phyloP scores from a whole-genome alignment of 2,888 invertebrate genomes.

The Caenorhabditis zanzibari region DNA sequence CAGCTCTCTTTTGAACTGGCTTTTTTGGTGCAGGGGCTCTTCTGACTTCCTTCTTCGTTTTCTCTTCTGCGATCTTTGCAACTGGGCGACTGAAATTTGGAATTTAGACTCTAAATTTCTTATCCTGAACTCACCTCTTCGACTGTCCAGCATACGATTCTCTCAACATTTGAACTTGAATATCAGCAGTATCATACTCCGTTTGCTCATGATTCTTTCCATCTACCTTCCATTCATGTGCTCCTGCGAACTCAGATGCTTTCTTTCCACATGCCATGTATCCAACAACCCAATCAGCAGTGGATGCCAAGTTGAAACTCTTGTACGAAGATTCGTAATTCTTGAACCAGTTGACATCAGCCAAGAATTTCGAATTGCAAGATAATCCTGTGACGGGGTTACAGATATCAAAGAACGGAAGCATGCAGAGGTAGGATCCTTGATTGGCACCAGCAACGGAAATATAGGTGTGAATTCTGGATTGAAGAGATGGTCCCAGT shows the following conservation, averaged over 20 bases:
- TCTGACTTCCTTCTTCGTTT: conserved; percentile 17
- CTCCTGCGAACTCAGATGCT: conserved; percentile 53
- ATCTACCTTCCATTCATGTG: conserved; percentile 42
- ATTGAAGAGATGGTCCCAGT: conserved; percentile 76
- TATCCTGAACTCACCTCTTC: background rate
- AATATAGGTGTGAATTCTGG: conserved; percentile 76
- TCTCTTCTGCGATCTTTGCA: conserved; percentile 23
- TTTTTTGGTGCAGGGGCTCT: background rate
- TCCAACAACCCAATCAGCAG: conserved; percentile 54
- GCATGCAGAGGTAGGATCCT: conserved; percentile 76
- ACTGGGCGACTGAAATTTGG: conserved; percentile 17
- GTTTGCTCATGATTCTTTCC: conserved; percentile 45
- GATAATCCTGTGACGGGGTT: conserved; percentile 76
- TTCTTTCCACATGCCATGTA: conserved; percentile 58
- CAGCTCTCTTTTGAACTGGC: conserved; percentile 3
- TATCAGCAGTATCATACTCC: conserved; percentile 49
- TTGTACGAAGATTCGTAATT: conserved; percentile 52
- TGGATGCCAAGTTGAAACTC: conserved; percentile 52
- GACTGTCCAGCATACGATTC: conserved; percentile 24
- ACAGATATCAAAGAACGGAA: conserved; percentile 79
- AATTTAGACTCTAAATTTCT: background rate
- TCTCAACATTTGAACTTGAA: conserved; percentile 44
- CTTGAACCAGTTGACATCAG: conserved; percentile 76
- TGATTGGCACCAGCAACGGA: conserved; percentile 78
- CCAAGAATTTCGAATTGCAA: conserved; percentile 77